Percentiles rank a stretch among this genome's conserved stretches.
Evolutionary conservation across 2,888 invertebrate species (phyloP).

Genomic region (Zhuqinia jingwanae): DNA sequence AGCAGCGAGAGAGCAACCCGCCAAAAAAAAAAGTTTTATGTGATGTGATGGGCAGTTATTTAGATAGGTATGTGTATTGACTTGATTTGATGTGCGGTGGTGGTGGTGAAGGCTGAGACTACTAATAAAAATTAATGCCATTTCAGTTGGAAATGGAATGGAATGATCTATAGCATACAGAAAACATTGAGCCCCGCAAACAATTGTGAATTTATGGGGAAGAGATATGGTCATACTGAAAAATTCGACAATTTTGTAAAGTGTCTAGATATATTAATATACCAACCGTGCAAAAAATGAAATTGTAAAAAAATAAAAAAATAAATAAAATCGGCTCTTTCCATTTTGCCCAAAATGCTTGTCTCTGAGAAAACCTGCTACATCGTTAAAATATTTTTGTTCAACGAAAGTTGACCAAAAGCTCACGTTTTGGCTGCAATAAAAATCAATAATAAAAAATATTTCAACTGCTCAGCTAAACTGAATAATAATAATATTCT

Average conservation of each 20-base stretch:
- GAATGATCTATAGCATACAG: too few relatives aligned
- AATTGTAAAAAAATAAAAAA: too few relatives aligned
- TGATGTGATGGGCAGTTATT: slow-evolving; percentile 2
- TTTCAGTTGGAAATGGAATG: background rate
- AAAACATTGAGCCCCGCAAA: too few relatives aligned
- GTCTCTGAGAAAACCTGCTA: too few relatives aligned
- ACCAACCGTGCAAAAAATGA: too few relatives aligned
- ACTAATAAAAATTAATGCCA: slow-evolving; percentile 16
- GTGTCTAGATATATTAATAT: too few relatives aligned
- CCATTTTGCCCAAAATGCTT: too few relatives aligned
- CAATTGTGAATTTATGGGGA: too few relatives aligned
- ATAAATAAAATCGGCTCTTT: too few relatives aligned
- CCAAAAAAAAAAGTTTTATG: slow-evolving; percentile 54
- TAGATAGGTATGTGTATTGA: slow-evolving; percentile 9
- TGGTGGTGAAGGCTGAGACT: background rate
- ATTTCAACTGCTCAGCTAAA: too few relatives aligned
- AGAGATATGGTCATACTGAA: too few relatives aligned
- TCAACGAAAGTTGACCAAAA: background rate
- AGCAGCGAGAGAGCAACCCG: slow-evolving; percentile 35
- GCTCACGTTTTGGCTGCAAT: background rate
- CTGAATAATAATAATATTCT: background rate
- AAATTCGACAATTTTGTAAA: too few relatives aligned
- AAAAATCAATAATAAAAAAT: slow-evolving; percentile 5
- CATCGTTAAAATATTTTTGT: background rate
- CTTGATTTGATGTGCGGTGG: slow-evolving; percentile 36